phyloP scores from a whole-genome alignment of 1,140 invertebrate genomes.

The Ectropis grisescens region DNA sequence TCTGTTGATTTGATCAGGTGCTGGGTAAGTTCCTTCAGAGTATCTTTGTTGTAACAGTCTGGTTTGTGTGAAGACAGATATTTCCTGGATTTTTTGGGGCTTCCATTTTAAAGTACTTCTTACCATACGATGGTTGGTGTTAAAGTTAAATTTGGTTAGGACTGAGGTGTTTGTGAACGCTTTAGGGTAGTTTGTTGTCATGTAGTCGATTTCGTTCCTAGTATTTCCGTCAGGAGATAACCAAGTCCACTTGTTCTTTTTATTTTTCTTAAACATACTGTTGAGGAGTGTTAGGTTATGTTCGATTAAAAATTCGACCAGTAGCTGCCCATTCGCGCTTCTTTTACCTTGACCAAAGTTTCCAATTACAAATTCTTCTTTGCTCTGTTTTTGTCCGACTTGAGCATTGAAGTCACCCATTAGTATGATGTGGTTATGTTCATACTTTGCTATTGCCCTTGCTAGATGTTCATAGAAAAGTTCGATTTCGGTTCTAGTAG shows the following conservation, averaged over 20 bases:
- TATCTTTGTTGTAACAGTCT: no score
- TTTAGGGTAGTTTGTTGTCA: background rate
- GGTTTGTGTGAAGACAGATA: no score
- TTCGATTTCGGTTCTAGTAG: background rate
- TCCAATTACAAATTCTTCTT: background rate
- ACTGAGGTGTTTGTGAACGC: background rate
- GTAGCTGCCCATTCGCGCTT: background rate
- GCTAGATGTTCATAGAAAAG: background rate
- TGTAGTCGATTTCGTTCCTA: background rate
- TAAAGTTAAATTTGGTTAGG: background rate
- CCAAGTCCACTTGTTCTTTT: background rate
- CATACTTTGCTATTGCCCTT: background rate
- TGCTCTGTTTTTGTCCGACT: background rate
- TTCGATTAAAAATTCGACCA: conserved; percentile 1
- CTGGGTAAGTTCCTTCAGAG: no score
- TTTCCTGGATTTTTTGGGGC: no score
- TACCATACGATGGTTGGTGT: background rate
- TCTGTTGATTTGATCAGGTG: no score
- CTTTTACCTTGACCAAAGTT: background rate
- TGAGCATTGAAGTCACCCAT: conserved; percentile 1
- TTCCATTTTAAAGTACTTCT: background rate
- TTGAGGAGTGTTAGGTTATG: background rate
- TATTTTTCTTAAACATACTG: background rate
- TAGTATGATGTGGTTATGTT: background rate
- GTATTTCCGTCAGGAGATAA: background rate